phyloP scores from a whole-genome alignment of 2,797 vertebrate genomes.

The Pagetopsis macropterus region DNA sequence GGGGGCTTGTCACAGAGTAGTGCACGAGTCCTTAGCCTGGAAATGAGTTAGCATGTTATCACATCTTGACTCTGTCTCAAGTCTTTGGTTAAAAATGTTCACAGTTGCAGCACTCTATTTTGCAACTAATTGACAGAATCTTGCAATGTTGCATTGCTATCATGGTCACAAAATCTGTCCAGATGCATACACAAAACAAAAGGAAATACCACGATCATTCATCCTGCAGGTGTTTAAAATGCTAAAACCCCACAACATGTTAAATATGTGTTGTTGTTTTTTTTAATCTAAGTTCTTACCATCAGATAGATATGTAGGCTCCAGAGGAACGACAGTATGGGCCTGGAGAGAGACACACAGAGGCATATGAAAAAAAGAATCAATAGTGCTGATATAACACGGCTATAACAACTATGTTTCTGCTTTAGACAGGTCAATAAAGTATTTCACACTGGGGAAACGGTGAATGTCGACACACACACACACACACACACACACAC shows the following conservation, averaged over 20 bases:
- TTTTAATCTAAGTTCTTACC: slow-evolving; percentile 63
- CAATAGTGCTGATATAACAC: not conserved
- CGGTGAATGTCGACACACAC: not conserved
- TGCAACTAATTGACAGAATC: too few species aligned
- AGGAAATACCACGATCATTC: too few species aligned
- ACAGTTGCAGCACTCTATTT: too few species aligned
- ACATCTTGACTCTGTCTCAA: too few species aligned
- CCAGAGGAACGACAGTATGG: slow-evolving; percentile 73
- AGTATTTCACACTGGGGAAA: not conserved
- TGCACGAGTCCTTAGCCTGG: too few species aligned
- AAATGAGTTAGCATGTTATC: too few species aligned
- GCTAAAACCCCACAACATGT: not conserved
- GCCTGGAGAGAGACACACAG: slow-evolving; percentile 55
- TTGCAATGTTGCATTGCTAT: too few species aligned
- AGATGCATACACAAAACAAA: too few species aligned
- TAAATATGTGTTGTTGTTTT: not conserved
- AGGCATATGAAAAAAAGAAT: not conserved
- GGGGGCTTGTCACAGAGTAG: too few species aligned
- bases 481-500: not conserved
- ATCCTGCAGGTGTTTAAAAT: not conserved
- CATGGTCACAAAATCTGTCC: too few species aligned
- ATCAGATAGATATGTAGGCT: slow-evolving; percentile 76
- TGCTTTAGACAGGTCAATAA: slow-evolving; percentile 4
- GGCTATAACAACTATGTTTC: not conserved
- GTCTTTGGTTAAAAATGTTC: too few species aligned